Conservation (phyloP, 2,888 invertebrate species). For the Vesta saturnalis region DNA sequence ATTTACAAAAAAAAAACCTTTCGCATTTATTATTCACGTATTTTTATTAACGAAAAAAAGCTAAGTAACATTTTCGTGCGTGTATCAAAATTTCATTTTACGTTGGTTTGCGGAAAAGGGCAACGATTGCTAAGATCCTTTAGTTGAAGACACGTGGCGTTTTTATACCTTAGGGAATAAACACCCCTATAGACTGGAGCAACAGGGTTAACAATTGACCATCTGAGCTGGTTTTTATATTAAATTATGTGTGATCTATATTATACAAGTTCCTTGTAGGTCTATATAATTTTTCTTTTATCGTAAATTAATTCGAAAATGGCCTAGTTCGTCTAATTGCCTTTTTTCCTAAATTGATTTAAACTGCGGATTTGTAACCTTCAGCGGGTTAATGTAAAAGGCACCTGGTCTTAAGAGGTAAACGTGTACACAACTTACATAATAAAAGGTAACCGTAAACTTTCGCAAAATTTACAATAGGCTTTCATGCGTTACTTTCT, state of each 20-base stretch:
- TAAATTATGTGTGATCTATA: background rate
- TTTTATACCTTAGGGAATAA: background rate
- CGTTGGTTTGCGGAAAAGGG: too few species aligned
- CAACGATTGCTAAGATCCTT: too few species aligned
- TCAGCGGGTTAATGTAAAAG: too few species aligned
- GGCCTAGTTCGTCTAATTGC: background rate
- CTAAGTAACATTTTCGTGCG: too few species aligned
- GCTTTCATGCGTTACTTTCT: background rate
- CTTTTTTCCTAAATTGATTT: too few species aligned
- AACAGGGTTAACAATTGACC: background rate
- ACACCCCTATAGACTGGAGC: slow-evolving; percentile 1
- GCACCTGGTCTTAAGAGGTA: background rate
- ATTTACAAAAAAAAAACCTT: background rate
- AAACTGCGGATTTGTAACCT: too few species aligned
- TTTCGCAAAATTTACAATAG: background rate
- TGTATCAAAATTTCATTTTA: too few species aligned
- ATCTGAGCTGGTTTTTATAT: background rate
- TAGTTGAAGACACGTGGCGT: background rate
- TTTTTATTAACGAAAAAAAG: too few species aligned
- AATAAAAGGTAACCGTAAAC: slow-evolving; percentile 1
- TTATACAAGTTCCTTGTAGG: background rate
- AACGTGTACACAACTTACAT: background rate
- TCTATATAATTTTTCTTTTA: background rate
- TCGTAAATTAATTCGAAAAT: background rate
- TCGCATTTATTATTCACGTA: too few species aligned